Base-by-base conservation (phyloP, 2,888 invertebrate genomes). In the Acronicta alni region DNA sequence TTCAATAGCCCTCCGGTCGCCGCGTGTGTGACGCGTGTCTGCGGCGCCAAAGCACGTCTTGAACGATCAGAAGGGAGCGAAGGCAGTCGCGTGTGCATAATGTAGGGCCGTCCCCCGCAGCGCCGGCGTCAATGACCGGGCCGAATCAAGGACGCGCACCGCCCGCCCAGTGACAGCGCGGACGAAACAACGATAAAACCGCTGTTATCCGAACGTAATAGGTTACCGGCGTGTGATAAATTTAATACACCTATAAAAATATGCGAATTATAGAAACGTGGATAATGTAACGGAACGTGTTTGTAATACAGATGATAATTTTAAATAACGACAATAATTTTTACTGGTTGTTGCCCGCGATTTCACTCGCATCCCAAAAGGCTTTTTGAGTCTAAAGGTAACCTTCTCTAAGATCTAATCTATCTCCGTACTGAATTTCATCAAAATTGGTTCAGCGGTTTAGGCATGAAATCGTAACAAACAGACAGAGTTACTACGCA, bases 61-160 rank as follows among this genome's bases (percentile, higher is more conserved):
- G 77, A 74, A 78, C 78, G 83, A 81, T 81, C 82, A 75, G 78
- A 82, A 84, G 85, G 83, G 85, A 83, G 82, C 75, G 77, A 77
- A 80, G 82, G 75, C 82, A 83, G 87, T 87, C 88, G 87, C 88
- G 86, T 86, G 89, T 87, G 88, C 85, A 88, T 88, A 87, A 88
- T 86, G 85, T 86, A 87, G 87, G 86, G 83, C 83, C 87, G 83
- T 56, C 82, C 85, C 85, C 85, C 83, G 80, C 84, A 85, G 87
- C 88, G 87, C 84, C 87, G 82, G 85, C 87, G 89, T 89, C 89
- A 90, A 90, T 87, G 90, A 90, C 89, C 89, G 82, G 77, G 76
- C 80, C 83, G 81, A 89, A 87, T 89, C 90, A 90, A 90, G 90
- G 90, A 89, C 90, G 89, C 85, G 62, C 70, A 63, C 72, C 82